phyloP scores from a whole-genome alignment of 2,113 vertebrate genomes.

The Stictonetta naevosa region DNA sequence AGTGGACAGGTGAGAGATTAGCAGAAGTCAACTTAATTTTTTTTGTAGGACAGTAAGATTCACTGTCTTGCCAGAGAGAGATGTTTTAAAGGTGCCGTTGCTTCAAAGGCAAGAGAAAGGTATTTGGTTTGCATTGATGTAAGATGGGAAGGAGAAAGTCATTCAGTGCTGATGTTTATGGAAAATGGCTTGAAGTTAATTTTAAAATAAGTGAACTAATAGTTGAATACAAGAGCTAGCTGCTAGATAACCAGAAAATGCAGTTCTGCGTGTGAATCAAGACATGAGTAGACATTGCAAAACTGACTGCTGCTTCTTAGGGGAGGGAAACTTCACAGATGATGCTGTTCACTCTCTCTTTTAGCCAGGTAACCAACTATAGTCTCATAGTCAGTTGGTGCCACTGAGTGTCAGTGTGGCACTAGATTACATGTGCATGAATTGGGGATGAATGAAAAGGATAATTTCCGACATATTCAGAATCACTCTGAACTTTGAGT shows the following conservation, averaged over 20 bases:
- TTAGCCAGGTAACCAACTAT: background rate
- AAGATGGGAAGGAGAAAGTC: background rate
- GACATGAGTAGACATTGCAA: background rate
- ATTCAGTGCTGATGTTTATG: background rate
- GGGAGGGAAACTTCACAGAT: background rate
- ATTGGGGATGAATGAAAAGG: background rate
- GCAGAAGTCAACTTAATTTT: constrained; percentile 56
- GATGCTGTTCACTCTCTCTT: background rate
- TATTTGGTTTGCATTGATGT: background rate
- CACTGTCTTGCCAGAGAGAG: constrained; percentile 51
- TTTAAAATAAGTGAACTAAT: background rate
- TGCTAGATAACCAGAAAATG: background rate
- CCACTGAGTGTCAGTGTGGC: background rate
- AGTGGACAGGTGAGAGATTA: constrained; percentile 78
- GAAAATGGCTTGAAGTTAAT: background rate
- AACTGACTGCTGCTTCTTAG: background rate
- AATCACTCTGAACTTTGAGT: background rate
- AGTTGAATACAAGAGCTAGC: background rate
- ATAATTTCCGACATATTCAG: background rate
- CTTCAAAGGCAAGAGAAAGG: constrained; percentile 12
- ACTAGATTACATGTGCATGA: background rate
- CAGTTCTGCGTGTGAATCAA: background rate
- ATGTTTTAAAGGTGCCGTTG: constrained; percentile 62
- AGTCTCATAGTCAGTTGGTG: background rate
- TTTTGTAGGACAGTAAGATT: constrained; percentile 62